phyloP scores from a whole-genome alignment of 2,113 vertebrate genomes.

The Marmota monax region DNA sequence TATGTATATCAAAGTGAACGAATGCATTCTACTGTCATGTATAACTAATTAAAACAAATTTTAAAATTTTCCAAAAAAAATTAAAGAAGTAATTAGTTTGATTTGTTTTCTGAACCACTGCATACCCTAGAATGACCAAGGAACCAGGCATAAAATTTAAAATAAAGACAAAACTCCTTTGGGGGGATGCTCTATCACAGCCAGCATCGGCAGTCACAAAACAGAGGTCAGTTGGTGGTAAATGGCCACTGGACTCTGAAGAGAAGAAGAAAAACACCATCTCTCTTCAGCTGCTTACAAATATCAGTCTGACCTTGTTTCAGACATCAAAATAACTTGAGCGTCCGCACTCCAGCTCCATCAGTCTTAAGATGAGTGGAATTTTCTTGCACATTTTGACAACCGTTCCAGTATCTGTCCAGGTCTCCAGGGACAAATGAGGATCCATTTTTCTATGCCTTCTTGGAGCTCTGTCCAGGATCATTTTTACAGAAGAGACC shows the following conservation, averaged over 20 bases:
- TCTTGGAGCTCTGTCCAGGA: neutral
- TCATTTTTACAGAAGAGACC: neutral
- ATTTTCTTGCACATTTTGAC: neutral
- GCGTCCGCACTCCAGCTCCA: neutral
- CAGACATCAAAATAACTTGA: neutral
- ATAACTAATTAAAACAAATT: no score
- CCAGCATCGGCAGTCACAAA: neutral
- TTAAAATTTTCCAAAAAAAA: no score
- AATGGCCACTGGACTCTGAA: neutral
- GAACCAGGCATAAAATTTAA: neutral
- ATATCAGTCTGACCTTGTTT: neutral
- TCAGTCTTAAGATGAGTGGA: neutral
- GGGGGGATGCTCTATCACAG: neutral
- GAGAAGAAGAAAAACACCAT: neutral
- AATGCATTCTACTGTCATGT: no score
- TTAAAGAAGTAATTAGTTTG: no score
- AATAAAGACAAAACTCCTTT: neutral
- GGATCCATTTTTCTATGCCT: constrained; percentile 38
- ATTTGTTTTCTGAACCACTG: neutral
- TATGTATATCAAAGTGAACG: no score
- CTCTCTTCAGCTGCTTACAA: neutral
- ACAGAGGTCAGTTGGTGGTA: neutral
- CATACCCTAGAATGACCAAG: constrained; percentile 24
- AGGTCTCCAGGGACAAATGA: neutral
- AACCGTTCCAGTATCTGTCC: neutral